Conservation (phyloP, 2,797 vertebrate species). For the Moxostoma hubbsi region DNA sequence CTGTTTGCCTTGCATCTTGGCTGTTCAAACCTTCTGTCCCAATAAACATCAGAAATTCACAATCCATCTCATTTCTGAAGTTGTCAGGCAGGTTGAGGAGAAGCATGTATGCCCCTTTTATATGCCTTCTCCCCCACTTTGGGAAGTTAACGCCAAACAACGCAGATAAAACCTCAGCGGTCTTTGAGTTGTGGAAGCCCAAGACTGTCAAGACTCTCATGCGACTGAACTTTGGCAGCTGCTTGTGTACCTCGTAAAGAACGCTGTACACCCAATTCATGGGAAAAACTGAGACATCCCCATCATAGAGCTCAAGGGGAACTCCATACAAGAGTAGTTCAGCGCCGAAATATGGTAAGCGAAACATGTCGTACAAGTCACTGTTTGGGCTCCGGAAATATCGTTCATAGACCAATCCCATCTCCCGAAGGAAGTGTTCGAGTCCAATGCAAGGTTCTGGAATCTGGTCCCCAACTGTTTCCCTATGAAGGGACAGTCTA, state of each 20-base stretch:
- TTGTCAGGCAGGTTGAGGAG: slow-evolving; percentile 66
- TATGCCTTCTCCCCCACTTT: slow-evolving; percentile 61
- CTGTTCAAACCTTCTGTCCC: slow-evolving; percentile 71
- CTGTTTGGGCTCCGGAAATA: slow-evolving; percentile 66
- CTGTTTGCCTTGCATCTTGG: slow-evolving; percentile 15
- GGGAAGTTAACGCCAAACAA: slow-evolving; percentile 79
- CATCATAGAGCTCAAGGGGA: slow-evolving; percentile 83
- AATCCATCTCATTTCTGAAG: slow-evolving; percentile 73
- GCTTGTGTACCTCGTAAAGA: slow-evolving; percentile 76
- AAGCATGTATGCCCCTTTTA: slow-evolving; percentile 70
- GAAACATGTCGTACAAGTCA: slow-evolving; percentile 68
- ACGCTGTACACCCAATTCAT: slow-evolving; percentile 78
- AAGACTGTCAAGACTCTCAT: slow-evolving; percentile 77
- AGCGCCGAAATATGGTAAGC: slow-evolving; percentile 76
- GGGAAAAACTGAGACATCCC: slow-evolving; percentile 79
- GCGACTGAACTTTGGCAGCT: slow-evolving; percentile 69
- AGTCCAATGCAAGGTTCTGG: slow-evolving; percentile 68
- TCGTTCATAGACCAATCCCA: slow-evolving; percentile 82
- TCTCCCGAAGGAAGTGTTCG: slow-evolving; percentile 85
- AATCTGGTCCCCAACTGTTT: slow-evolving; percentile 25
- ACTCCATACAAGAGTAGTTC: slow-evolving; percentile 81
- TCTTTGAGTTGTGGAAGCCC: slow-evolving; percentile 65
- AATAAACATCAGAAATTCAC: slow-evolving; percentile 73
- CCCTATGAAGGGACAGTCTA: slow-evolving; percentile 44
- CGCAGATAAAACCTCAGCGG: slow-evolving; percentile 70